Evolutionary conservation across 2,888 invertebrate species (phyloP).

Genomic region (Chaitophorus viminalis): DNA sequence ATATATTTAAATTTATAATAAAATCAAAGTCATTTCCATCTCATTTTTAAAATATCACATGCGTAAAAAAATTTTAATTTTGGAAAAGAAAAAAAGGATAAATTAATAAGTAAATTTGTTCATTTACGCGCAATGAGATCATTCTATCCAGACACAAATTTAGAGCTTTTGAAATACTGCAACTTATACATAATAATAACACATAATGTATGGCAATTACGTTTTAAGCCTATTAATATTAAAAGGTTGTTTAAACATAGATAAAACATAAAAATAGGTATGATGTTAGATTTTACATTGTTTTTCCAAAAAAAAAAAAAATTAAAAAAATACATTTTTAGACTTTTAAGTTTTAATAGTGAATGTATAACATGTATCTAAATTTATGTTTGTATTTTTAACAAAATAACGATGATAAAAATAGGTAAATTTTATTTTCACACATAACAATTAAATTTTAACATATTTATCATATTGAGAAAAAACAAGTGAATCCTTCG

Average conservation of each 20-base stretch:
- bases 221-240: slow-evolving; percentile 48
- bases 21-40: slow-evolving; percentile 50
- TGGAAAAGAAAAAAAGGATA: slow-evolving; percentile 40
- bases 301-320: slow-evolving; percentile 42
- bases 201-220: slow-evolving; percentile 42
- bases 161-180: slow-evolving; percentile 61
- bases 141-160: slow-evolving; percentile 61
- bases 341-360: slow-evolving; percentile 50
- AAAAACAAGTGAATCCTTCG: slow-evolving; percentile 43
- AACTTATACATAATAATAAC: slow-evolving; percentile 58
- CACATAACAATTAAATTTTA: slow-evolving; percentile 42
- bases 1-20: slow-evolving; percentile 43
- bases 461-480: slow-evolving; percentile 12
- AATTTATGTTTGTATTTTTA: slow-evolving; percentile 56
- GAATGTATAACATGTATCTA: slow-evolving; percentile 59
- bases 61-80: slow-evolving; percentile 59
- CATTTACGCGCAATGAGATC: slow-evolving; percentile 61
- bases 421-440: slow-evolving; percentile 50
- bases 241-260: slow-evolving; percentile 18
- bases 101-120: slow-evolving; percentile 59
- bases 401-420: slow-evolving; percentile 55
- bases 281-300: slow-evolving; percentile 40
- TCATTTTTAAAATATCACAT: slow-evolving; percentile 60
- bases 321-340: slow-evolving; percentile 41
- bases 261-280: slow-evolving; percentile 45